Evolutionary conservation across 2,113 vertebrate species (phyloP).

Genomic region (Melanerpes formicivorus): DNA sequence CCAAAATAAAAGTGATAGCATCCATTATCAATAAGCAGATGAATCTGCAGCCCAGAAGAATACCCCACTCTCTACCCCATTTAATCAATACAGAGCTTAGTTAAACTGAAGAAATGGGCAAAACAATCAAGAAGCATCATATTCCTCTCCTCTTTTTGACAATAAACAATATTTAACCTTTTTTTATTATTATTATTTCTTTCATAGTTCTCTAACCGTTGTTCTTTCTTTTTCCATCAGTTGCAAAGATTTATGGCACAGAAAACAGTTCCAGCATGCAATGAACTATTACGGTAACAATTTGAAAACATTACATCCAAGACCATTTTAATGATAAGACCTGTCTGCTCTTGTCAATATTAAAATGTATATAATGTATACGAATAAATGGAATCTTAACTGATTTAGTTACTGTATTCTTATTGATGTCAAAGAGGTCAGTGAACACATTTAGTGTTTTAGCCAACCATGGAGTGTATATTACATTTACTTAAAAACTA

Average conservation of each 20-base stretch:
- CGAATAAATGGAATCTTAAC: conserved; percentile 51
- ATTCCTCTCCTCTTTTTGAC: neutral
- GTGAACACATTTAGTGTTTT: conserved; percentile 10
- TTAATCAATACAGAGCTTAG: neutral
- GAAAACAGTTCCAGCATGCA: conserved; percentile 6
- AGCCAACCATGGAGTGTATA: conserved; percentile 17
- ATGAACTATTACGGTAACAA: conserved; percentile 12
- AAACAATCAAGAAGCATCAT: neutral
- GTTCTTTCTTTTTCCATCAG: neutral
- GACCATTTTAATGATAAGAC: conserved; percentile 18
- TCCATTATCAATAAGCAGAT: neutral
- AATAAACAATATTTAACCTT: neutral
- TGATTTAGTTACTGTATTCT: conserved; percentile 43
- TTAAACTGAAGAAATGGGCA: neutral
- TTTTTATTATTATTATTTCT: neutral
- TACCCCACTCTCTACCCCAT: neutral
- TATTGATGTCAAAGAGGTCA: conserved; percentile 40
- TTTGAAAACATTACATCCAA: conserved; percentile 25
- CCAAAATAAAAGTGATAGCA: neutral
- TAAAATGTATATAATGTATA: conserved; percentile 15
- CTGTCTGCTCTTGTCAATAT: conserved; percentile 26
- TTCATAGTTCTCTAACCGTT: neutral
- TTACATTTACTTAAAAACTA: neutral
- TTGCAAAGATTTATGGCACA: neutral
- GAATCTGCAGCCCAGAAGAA: neutral